Evolutionary conservation across 2,888 invertebrate species (phyloP).

Genomic region (Clostera curtula): DNA sequence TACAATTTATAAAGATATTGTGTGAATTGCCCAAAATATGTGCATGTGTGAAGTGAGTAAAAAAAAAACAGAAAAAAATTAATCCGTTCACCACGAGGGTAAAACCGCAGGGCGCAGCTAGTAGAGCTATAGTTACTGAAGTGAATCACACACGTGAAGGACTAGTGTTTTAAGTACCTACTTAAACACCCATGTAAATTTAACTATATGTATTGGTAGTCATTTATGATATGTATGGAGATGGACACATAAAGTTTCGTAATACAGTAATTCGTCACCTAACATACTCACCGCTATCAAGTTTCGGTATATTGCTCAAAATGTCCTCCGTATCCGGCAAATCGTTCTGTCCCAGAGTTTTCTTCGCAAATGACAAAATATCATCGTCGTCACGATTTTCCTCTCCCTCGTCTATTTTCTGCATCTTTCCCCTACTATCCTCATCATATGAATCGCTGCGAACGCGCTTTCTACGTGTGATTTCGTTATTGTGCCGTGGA

Average conservation of each 20-base stretch:
- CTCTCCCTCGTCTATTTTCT: conserved; percentile 47
- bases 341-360: conserved; percentile 50
- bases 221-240: conserved; percentile 4
- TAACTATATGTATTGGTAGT: not conserved
- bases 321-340: conserved; percentile 60
- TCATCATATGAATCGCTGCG: conserved; percentile 49
- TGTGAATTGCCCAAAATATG: no score
- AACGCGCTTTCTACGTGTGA: conserved; percentile 39
- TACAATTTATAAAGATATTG: no score
- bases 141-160: no score
- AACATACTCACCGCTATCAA: conserved; percentile 41
- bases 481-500: conserved; percentile 11
- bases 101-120: no score
- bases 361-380: conserved; percentile 61
- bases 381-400: conserved; percentile 40
- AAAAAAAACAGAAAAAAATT: no score
- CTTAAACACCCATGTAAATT: not conserved
- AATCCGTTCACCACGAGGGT: no score
- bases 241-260: conserved; percentile 9
- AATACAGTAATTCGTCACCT: not conserved
- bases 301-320: conserved; percentile 35
- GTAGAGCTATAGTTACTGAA: no score
- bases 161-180: no score
- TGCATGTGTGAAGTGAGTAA: no score
- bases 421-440: conserved; percentile 44